Percentiles rank a stretch among this genome's conserved stretches.
Conservation (phyloP, 2,888 invertebrate genomes). For the Habrosyne pyritoides region DNA sequence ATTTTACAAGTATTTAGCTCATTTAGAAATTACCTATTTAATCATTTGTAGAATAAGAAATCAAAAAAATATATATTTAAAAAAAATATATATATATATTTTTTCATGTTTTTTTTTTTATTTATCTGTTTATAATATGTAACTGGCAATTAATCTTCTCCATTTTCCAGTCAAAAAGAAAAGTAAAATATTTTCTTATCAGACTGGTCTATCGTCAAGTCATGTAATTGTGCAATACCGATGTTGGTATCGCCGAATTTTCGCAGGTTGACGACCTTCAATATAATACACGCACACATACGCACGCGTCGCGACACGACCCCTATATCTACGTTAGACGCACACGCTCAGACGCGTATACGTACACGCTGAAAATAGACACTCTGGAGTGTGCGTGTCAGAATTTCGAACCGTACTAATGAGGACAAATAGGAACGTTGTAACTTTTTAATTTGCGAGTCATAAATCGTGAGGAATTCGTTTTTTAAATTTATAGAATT, state of each 20-base stretch:
- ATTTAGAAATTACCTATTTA: no score
- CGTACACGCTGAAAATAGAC: constrained; percentile 32
- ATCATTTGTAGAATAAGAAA: no score
- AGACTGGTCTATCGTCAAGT: neutral
- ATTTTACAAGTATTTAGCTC: no score
- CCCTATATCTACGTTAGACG: constrained; percentile 35
- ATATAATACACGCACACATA: constrained; percentile 41
- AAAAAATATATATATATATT: no score
- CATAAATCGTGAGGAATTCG: constrained; percentile 18
- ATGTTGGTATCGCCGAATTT: constrained; percentile 50
- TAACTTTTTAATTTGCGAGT: constrained; percentile 45
- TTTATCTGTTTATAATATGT: no score
- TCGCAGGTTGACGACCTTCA: constrained; percentile 50
- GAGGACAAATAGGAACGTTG: constrained; percentile 46
- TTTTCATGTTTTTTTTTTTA: no score
- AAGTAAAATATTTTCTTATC: neutral
- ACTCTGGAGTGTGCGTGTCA: constrained; percentile 20
- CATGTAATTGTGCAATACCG: constrained; percentile 55
- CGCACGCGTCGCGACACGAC: constrained; percentile 43
- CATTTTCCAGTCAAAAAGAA: neutral
- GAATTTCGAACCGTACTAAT: constrained; percentile 36
- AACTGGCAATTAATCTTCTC: no score
- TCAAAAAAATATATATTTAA: no score
- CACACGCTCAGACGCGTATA: constrained; percentile 35
- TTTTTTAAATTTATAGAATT: neutral